phyloP scores from a whole-genome alignment of 2,888 invertebrate species.

The Dryomyza anilis region DNA sequence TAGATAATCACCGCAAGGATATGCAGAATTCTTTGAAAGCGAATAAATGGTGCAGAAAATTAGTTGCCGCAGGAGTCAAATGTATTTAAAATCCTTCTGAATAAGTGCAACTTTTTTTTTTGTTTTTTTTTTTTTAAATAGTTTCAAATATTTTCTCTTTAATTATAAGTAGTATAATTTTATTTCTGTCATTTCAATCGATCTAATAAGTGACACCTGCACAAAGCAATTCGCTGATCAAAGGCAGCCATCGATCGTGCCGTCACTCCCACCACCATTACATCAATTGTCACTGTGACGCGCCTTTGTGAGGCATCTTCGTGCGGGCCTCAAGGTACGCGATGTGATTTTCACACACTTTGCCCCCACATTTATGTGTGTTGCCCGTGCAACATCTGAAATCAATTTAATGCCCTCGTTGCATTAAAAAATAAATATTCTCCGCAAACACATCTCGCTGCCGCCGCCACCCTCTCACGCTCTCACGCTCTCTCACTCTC shows the following conservation, averaged over 20 bases:
- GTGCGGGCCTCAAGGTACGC: not conserved
- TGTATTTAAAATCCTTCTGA: not conserved
- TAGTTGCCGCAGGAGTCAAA: not conserved
- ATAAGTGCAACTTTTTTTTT: no score
- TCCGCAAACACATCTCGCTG: no score
- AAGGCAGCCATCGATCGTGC: no score
- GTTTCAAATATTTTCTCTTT: no score
- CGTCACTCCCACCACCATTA: no score
- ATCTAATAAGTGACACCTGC: not conserved
- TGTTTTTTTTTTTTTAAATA: no score
- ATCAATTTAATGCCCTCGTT: not conserved
- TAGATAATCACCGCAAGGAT: conserved; percentile 40
- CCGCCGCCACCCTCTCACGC: no score
- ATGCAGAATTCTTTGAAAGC: conserved; percentile 9
- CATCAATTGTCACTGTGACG: no score
- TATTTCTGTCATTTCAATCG: no score
- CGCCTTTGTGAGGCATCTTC: not conserved
- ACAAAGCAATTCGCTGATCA: not conserved
- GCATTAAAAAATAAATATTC: not conserved
- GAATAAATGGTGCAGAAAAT: not conserved
- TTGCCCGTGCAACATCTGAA: not conserved
- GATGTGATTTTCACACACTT: not conserved
- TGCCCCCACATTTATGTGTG: not conserved
- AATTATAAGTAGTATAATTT: no score
- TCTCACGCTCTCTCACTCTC: not conserved